phyloP scores from a whole-genome alignment of 2,113 vertebrate genomes.

The Callocephalon fimbriatum region DNA sequence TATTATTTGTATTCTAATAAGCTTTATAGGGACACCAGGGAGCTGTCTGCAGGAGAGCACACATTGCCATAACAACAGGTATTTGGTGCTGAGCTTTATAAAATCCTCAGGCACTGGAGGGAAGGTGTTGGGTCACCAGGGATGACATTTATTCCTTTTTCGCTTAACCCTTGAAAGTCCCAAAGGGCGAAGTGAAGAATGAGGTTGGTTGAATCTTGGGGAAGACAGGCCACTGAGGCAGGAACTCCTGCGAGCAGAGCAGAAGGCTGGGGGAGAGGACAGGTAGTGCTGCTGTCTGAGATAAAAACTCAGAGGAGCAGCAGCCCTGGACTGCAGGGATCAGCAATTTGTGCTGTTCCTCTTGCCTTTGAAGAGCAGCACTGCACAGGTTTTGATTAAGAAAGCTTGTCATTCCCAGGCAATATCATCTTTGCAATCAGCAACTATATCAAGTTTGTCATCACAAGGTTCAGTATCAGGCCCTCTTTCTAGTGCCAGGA shows the following conservation, averaged over 20 bases:
- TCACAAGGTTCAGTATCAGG: not conserved
- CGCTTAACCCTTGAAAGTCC: not conserved
- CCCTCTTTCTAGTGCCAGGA: not conserved
- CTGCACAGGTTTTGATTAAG: not conserved
- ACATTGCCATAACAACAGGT: accelerated
- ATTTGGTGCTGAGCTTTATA: not conserved
- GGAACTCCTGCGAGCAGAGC: not conserved
- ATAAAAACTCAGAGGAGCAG: not conserved
- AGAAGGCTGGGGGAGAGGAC: not conserved
- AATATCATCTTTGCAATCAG: not conserved
- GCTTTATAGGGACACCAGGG: not conserved
- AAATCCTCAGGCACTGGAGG: not conserved
- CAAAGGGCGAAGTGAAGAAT: not conserved
- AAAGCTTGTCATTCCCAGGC: not conserved
- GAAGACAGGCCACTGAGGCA: not conserved
- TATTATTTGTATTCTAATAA: not conserved
- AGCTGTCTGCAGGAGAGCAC: not conserved
- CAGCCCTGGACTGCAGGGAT: accelerated
- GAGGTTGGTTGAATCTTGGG: not conserved
- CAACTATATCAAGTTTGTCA: accelerated
- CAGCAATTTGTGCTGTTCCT: not conserved
- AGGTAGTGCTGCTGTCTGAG: not conserved
- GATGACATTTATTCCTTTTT: not conserved
- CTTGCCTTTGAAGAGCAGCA: not conserved
- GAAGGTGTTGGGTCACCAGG: not conserved